A percentile compares a stretch with the other conserved stretches of the same genome.
phyloP scores from a whole-genome alignment of 1,140 invertebrate species.

The Lordiphosa collinella region DNA sequence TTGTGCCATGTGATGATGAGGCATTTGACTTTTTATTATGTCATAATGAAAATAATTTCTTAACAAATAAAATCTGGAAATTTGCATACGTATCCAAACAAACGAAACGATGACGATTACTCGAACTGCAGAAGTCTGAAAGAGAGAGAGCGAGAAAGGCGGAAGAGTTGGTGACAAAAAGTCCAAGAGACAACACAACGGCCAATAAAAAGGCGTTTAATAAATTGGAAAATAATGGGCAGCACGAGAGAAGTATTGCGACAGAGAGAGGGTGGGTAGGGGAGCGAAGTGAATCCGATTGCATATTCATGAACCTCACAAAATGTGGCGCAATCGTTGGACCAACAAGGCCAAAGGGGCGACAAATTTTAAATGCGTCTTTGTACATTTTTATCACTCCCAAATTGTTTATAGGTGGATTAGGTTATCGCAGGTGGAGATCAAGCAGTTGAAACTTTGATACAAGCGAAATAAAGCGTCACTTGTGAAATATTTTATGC shows the following conservation, averaged over 20 bases:
- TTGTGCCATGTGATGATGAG: conserved; percentile 12
- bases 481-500: too few species aligned
- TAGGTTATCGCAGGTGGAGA: not conserved
- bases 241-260: not conserved
- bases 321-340: too few species aligned
- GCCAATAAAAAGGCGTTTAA: conserved; percentile 39
- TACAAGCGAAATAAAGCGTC: too few species aligned
- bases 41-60: conserved; percentile 60
- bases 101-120: conserved; percentile 8
- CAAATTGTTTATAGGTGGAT: conserved; percentile 2
- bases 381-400: conserved; percentile 6
- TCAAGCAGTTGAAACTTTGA: too few species aligned
- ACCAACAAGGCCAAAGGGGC: conserved; percentile 4
- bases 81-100: conserved; percentile 28
- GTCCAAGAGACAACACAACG: conserved; percentile 31
- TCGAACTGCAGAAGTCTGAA: conserved; percentile 5
- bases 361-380: not conserved
- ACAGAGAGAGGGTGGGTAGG: not conserved
- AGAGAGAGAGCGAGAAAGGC: conserved; percentile 27
- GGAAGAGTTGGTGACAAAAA: conserved; percentile 44
- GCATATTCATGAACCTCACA: conserved; percentile 56
- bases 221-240: conserved; percentile 61
- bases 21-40: conserved; percentile 49
- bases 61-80: conserved; percentile 60
- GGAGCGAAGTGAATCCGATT: conserved; percentile 16